A percentile compares a stretch with the other conserved stretches of the same genome.
Conservation (phyloP, 2,888 invertebrate species). For the Gari tellinella region DNA sequence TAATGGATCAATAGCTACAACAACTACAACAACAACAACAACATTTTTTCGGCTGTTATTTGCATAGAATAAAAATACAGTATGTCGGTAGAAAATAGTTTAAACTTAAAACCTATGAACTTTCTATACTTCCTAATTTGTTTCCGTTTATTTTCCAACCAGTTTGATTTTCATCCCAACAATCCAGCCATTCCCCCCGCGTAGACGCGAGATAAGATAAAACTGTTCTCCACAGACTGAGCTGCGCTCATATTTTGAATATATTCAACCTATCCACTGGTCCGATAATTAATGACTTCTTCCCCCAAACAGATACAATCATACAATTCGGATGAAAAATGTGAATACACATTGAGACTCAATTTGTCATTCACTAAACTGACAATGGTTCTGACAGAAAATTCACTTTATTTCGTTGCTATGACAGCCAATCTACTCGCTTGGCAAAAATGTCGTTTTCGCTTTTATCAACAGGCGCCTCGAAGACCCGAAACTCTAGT, state of each 20-base stretch:
- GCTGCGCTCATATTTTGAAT: constrained; percentile 8
- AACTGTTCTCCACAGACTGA: not conserved
- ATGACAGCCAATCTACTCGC: constrained; percentile 55
- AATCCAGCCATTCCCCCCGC: too few relatives aligned
- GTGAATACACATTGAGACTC: constrained; percentile 26
- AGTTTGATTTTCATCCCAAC: too few relatives aligned
- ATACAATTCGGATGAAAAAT: constrained; percentile 27
- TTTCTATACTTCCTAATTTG: too few relatives aligned
- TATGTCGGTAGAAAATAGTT: too few relatives aligned
- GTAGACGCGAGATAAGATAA: not conserved
- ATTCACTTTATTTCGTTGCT: constrained; percentile 57
- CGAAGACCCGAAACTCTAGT: constrained; percentile 41
- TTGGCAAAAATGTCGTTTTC: constrained; percentile 52
- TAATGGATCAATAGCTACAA: too few relatives aligned
- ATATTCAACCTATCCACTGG: constrained; percentile 23
- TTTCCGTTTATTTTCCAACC: too few relatives aligned
- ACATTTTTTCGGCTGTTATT: too few relatives aligned
- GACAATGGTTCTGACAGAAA: constrained; percentile 52
- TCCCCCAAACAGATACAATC: constrained; percentile 41
- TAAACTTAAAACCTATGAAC: too few relatives aligned
- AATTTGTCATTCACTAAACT: constrained; percentile 54
- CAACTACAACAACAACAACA: too few relatives aligned
- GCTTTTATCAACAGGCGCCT: constrained; percentile 61
- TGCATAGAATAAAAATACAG: too few relatives aligned
- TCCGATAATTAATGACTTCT: constrained; percentile 29